Evolutionary conservation across 2,113 vertebrate genomes (phyloP).

Genomic region (Martes martes): DNA sequence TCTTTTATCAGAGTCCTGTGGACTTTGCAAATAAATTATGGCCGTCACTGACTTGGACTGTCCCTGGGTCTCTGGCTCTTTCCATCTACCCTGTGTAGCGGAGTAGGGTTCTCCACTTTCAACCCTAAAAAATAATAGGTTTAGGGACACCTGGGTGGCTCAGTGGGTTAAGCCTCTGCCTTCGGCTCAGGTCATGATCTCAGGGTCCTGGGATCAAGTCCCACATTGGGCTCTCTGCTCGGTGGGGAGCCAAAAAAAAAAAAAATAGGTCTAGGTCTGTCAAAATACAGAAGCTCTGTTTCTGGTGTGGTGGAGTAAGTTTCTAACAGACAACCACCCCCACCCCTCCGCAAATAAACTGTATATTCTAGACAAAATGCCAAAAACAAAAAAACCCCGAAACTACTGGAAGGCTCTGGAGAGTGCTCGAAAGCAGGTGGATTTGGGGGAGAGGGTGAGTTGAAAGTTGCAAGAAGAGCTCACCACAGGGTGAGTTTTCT

Average conservation of each 20-base stretch:
- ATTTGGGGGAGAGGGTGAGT: not conserved
- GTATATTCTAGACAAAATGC: not conserved
- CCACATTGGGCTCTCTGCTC: no score
- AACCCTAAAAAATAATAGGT: not conserved
- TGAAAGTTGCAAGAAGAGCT: not conserved
- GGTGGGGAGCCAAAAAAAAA: no score
- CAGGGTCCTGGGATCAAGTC: no score
- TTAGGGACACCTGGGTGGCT: not conserved
- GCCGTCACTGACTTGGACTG: no score
- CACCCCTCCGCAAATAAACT: not conserved
- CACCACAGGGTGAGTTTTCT: no score
- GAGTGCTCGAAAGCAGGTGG: not conserved
- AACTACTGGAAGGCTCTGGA: not conserved
- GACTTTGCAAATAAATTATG: not conserved
- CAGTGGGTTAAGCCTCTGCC: no score
- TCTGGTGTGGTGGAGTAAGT: not conserved
- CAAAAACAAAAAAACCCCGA: not conserved
- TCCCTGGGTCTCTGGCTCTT: not conserved
- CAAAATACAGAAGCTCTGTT: not conserved
- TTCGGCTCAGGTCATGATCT: no score
- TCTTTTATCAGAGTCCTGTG: not conserved
- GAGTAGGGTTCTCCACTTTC: not conserved
- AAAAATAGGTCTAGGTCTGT: not conserved
- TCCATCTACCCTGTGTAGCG: not conserved
- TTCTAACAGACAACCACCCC: not conserved